Evolutionary conservation across 2,113 vertebrate species (phyloP), one percentile per base, ranked within the genome.

Genomic region (Pelodiscus sinensis): DNA sequence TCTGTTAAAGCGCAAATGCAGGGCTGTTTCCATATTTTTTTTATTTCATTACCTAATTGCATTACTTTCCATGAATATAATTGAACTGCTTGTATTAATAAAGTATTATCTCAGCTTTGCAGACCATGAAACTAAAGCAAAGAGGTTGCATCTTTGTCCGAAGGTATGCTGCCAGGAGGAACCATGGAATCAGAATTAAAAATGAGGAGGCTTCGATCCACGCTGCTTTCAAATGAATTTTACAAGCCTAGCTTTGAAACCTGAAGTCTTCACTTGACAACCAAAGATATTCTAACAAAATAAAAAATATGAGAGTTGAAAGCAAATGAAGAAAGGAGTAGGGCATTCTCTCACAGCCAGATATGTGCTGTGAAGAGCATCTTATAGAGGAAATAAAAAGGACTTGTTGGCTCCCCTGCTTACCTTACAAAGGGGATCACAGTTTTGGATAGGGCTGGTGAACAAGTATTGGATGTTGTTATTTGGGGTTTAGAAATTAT

Each of bases 401-500:
- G 4, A 16, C 29, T 68, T 9, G 65, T n/a, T n/a, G 31, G 65
- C n/a, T 19, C 35, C n/a, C 21, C 71, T 75, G 5, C 29, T 65
- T 13, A 21, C 35, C 75, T 88, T n/a, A 75, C n/a, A 13, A 79
- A 79, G 52, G 9, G 52, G 31, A 58, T 56, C 29, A 62, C 6
- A 44, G 3, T 82, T 71, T 62, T 12, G 60, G 19, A 6, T 21
- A 75, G 79, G 6, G 14, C 31, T 6, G 16, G 8, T 50, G 31
- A 15, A 60, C 4, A 52, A 60, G 56, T n/a, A 5, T 12, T 86
- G 86, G 62, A 78, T 86, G 44, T 15, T 50, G 38, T 1, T 0
- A 25, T 1, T 0, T 5, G 13, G 15, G 75, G 19, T 24, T 6
- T 31, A 65, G 82, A 62, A 50, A 35, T n/a, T 29, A 68, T n/a